Conservation (phyloP, 2,113 vertebrate species). For the Desmodus rotundus region DNA sequence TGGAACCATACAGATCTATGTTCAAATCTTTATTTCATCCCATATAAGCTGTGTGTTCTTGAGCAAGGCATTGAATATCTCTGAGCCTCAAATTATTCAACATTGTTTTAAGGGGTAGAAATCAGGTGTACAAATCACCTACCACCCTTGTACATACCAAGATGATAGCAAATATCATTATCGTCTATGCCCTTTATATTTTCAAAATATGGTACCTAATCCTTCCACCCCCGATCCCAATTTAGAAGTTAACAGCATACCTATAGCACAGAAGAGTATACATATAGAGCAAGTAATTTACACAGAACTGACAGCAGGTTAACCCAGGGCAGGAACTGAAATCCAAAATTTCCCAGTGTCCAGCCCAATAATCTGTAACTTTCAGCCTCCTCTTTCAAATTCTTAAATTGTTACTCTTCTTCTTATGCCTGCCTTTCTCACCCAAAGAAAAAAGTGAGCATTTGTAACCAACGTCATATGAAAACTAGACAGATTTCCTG, state of each 20-base stretch:
- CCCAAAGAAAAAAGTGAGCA: constrained; percentile 40
- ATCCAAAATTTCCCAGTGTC: neutral
- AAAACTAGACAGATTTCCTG: constrained; percentile 63
- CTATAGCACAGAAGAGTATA: neutral
- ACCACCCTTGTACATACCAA: neutral
- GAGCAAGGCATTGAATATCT: neutral
- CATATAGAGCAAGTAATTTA: constrained; percentile 18
- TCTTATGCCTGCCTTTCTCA: constrained; percentile 34
- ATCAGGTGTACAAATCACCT: neutral
- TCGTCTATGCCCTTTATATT: neutral
- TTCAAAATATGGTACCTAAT: neutral
- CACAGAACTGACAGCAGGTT: constrained; percentile 13
- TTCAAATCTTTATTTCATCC: neutral
- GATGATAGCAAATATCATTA: neutral
- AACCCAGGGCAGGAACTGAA: neutral
- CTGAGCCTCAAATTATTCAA: neutral
- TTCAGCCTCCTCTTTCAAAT: constrained; percentile 36
- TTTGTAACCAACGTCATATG: constrained; percentile 54
- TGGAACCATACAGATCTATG: neutral
- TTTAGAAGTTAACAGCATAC: constrained; percentile 27
- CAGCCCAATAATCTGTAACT: constrained; percentile 10
- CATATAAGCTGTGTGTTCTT: neutral
- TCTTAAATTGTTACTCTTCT: constrained; percentile 8
- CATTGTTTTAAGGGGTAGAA: neutral
- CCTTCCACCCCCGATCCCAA: neutral